Percentiles rank a stretch among this genome's conserved stretches.
phyloP scores from a whole-genome alignment of 2,113 vertebrate species.

The Sisor rabdophorus region DNA sequence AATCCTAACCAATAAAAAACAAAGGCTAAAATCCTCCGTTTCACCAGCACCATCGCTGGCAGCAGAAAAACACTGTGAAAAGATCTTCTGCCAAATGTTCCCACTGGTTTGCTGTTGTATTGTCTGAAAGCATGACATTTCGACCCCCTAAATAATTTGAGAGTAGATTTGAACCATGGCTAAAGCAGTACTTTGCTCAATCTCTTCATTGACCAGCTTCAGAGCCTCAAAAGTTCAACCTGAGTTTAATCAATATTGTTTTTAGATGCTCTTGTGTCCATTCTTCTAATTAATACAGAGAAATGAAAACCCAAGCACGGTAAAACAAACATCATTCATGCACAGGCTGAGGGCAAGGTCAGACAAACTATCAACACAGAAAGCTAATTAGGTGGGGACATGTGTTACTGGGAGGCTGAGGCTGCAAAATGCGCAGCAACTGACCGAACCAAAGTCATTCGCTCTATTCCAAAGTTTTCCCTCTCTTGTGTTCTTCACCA shows the following conservation, averaged over 20 bases:
- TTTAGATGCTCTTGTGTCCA: not conserved
- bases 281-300: slow-evolving; percentile 15
- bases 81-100: not conserved
- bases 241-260: not conserved
- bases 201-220: not conserved
- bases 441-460: slow-evolving; percentile 16
- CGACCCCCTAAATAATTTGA: not conserved
- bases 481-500: not conserved
- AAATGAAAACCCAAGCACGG: slow-evolving; percentile 16
- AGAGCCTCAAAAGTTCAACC: not conserved
- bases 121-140: not conserved
- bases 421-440: slow-evolving; percentile 26
- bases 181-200: not conserved
- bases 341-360: slow-evolving; percentile 31
- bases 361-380: slow-evolving; percentile 34
- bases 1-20: not conserved
- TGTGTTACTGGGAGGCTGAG: slow-evolving; percentile 33
- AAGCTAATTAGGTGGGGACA: slow-evolving; percentile 40
- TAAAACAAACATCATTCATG: slow-evolving; percentile 41
- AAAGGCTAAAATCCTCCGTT: not conserved
- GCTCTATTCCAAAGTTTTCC: not conserved
- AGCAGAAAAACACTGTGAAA: not conserved
- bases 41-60: not conserved
- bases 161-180: not conserved
- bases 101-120: not conserved